Percentiles rank a stretch among this genome's conserved stretches.
These are phyloP conservation scores for Athene noctua DNA, from an alignment of 2,113 vertebrate genomes.

Conservation along the genomic window DNA sequence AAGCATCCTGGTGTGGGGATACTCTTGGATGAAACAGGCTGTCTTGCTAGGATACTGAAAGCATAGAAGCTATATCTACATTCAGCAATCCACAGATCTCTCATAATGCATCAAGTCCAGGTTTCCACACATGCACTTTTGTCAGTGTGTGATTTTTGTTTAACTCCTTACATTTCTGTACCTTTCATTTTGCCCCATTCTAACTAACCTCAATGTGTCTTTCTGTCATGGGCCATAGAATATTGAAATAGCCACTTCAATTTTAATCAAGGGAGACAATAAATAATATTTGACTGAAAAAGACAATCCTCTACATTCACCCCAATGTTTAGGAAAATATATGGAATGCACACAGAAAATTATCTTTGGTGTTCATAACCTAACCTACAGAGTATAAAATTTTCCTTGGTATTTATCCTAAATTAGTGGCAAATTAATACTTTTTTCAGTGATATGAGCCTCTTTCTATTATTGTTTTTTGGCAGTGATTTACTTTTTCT, in stretches of 20 bases:
- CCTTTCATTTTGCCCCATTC: neutral
- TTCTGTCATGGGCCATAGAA: neutral
- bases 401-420: neutral
- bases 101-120: neutral
- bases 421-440: neutral
- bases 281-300: neutral
- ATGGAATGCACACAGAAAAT: neutral
- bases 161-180: neutral
- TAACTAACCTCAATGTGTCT: neutral
- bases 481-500: neutral
- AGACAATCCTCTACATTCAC: neutral
- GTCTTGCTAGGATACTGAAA: neutral
- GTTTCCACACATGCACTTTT: neutral
- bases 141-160: neutral
- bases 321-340: neutral
- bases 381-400: neutral
- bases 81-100: neutral
- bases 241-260: neutral
- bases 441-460: neutral
- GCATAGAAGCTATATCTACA: fast-evolving
- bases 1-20: neutral
- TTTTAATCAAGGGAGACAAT: neutral
- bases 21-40: neutral
- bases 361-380: neutral
- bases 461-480: neutral